phyloP scores from a whole-genome alignment of 2,113 vertebrate species.

The Chaetorhynchus papuensis region DNA sequence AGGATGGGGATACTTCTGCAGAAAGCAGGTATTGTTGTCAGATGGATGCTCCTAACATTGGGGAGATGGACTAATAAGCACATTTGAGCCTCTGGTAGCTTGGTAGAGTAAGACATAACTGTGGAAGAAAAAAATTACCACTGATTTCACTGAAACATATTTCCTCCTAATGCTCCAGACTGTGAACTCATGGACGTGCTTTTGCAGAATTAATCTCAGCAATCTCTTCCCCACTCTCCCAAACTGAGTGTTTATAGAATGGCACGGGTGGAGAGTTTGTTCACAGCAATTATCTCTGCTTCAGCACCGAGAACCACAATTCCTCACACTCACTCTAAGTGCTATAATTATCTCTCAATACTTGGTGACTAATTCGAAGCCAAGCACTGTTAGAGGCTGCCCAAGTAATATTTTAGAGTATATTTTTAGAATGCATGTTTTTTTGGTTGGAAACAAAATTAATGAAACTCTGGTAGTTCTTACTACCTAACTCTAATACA shows the following conservation, averaged over 20 bases:
- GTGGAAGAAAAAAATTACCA: background rate
- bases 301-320: background rate
- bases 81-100: background rate
- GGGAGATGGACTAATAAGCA: background rate
- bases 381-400: background rate
- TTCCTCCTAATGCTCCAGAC: background rate
- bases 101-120: background rate
- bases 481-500: background rate
- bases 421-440: background rate
- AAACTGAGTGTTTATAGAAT: background rate
- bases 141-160: background rate
- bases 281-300: conserved; percentile 8
- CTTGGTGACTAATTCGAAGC: conserved; percentile 16
- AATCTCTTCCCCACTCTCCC: background rate
- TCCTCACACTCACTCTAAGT: background rate
- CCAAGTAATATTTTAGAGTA: conserved; percentile 8
- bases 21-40: background rate
- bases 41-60: rapidly evolving
- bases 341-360: conserved; percentile 31
- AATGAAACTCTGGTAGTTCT: background rate
- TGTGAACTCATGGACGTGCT: background rate
- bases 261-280: background rate
- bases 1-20: background rate
- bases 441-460: background rate
- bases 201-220: background rate